Base-by-base conservation (phyloP, 2,888 invertebrate genomes). In the Andrena bucephala region DNA sequence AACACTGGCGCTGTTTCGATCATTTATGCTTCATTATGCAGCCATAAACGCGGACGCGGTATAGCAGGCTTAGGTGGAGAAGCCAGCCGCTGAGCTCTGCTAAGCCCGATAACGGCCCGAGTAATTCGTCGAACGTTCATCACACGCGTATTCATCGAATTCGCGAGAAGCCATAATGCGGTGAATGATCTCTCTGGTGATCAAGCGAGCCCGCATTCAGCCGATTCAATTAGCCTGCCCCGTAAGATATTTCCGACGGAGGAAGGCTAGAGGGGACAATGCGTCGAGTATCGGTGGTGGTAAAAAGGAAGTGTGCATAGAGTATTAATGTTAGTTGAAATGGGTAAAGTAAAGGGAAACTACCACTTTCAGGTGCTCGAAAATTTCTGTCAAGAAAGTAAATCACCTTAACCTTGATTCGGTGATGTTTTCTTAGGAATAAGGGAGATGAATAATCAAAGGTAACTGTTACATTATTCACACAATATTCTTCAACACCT, bases 111-210 rank as follows among this genome's bases (percentile, higher is more conserved):
- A 87, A 77, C 48, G 78, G 77, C 59, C 65, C 27, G 42, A 70
- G 72, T 81, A 88, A 88, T 88, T 74, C 65, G 68, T 74, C 85
- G 59, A 85, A 84, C 78, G 79, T 74, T 84, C 79, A 84, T 88
- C 83, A 66, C 78, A 74, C 69, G 62, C 60, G 79, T 84, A 84
- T 84, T 87, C 83, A 69, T 85, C 80, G 83, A 82, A 88, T 88
- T 85, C 77, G 62, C 81, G 81, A 82, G 83, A 85, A 81, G 66
- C 84, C 81, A 70, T 81, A 76, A 76, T 66, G 57, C 62, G 52
- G 50, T 52, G 73, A 67, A 52, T 29, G 70, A 31, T 71, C 36
- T 27, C 57, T 66, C 57, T 52, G 36, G 65, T 69, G 59, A 77
- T 68, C 57, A 72, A 70, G 52, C 77, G 48, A 36, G 54, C 70